Evolutionary conservation across 2,888 invertebrate genomes (phyloP), one percentile per base, ranked within the genome.

Genomic region (Lacanobia wlatinum): DNA sequence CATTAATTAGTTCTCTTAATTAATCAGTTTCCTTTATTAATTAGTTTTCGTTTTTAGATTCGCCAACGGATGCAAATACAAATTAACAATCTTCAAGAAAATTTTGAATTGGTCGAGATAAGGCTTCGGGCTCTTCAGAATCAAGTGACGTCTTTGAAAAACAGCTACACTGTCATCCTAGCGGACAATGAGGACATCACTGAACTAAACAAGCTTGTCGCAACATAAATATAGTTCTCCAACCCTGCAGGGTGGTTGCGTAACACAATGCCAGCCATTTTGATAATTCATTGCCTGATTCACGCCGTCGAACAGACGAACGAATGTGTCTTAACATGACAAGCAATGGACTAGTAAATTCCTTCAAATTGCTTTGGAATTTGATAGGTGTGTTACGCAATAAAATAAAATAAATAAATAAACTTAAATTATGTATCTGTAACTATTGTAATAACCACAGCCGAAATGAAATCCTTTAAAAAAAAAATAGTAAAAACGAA

Each of bases 21-120:
- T 28, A 21, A 63, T 63, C 16, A 38, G 50, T 16, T 23, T 21
- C 12, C 16, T 21, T 64, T 40, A 52, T 55, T 28, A 65, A 63
- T 60, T 55, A 23, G 23, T n/a, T 84, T 85, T 65, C 87, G 16
- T 50, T 63, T 71, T 63, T 59, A 97, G 97, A 97, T 97, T 56
- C 96, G 97, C 66, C 97, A 97, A 88, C 97, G 97, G 78, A 97
- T 97, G 97, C 97, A 97, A 86, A 94, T 97, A 23, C 97, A 97
- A 88, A 97, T 97, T 61, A 97, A 96, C 76, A 97, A 96, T 85
- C 90, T 97, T 74, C 97, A 97, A 86, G 97, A 97, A 86, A 97
- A 97, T 82, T 97, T 97, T 82, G 97, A 97, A 71, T 95, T 97
- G 86, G 97, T 97, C 0, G 97, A 97, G 85, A 96, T 97, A 83